A percentile compares a stretch with the other conserved stretches of the same genome.
Conservation (phyloP, 2,113 vertebrate species). For the Nyctereutes procyonoides region DNA sequence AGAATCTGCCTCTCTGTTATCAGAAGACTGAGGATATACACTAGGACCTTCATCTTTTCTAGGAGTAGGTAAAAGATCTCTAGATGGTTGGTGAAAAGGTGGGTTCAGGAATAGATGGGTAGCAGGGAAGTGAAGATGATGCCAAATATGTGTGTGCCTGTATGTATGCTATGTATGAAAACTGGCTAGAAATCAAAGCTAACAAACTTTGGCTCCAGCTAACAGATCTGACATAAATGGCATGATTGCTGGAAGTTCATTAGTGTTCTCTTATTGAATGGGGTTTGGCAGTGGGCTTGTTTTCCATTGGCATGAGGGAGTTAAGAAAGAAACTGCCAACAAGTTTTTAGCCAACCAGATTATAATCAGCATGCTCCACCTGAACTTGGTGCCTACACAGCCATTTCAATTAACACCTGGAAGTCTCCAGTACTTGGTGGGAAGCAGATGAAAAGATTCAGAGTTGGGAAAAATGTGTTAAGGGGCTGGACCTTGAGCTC, state of each 20-base stretch:
- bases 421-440: conserved; percentile 41
- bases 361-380: conserved; percentile 77
- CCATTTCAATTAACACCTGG: conserved; percentile 71
- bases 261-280: conserved; percentile 80
- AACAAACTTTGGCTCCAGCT: conserved; percentile 79
- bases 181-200: conserved; percentile 80
- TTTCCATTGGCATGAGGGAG: conserved; percentile 79
- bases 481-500: background rate
- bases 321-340: conserved; percentile 78
- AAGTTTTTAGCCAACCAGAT: conserved; percentile 75
- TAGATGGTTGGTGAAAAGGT: conserved; percentile 7
- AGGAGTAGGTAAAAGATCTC: conserved; percentile 65
- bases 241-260: conserved; percentile 80
- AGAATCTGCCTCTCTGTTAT: background rate
- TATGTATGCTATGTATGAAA: background rate
- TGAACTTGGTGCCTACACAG: conserved; percentile 68
- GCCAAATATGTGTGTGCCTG: background rate
- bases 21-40: background rate
- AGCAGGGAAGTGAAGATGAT: background rate
- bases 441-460: conserved; percentile 56
- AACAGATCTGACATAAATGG: conserved; percentile 70
- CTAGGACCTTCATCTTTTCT: background rate
- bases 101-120: background rate
- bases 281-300: conserved; percentile 79
- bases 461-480: background rate